Evolutionary conservation across 2,888 invertebrate species (phyloP), one percentile per base, ranked within the genome.

Genomic region (Orchesellides sinensis): DNA sequence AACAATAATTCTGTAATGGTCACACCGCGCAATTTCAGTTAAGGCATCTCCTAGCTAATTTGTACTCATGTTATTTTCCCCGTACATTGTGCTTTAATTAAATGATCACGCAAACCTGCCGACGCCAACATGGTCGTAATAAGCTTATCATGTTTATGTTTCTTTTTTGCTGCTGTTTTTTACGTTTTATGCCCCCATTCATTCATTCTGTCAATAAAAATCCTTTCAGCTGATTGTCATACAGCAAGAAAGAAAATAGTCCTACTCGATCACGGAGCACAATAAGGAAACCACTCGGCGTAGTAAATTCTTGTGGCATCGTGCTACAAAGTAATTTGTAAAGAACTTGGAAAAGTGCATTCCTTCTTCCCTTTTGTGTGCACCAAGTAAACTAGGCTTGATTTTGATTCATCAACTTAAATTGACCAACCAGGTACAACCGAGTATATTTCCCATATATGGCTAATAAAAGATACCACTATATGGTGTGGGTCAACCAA

Each of bases 181-280:
- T 17, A 3, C 47, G 10, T 47, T 23, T 21, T 54, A 25, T 54
- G 21, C 17, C 25, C 45, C 21, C 49, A 32, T 32, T 63, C 23
- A 54, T 12, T 52, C 10, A 8, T 63, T 74, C 65, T 54, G 17
- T 45, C 65, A 65, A 65, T 52, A 65, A 65, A 74, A 61, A 74
- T 65, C 63, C 23, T 65, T 65, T 74, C 63, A 32, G 65, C 52
- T 74, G 74, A 74, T 74, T 74, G 74, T 63, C 74, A 35, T 47
- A 25, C 23, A 17, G 52, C 47, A 65, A 74, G 21, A 32, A 54
- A 56, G 56, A 27, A 73, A 14, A 59, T 5, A 32, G 19, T 40
- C 25, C 25, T 6, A 23, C 6, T 14, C 40, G 14, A 40, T 8
- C 40, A 14, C 40, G 10, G 10, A 2, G n/a, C n/a, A n/a, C n/a